Evolutionary conservation across 2,797 vertebrate species (phyloP).

Genomic region (Pteronotus mesoamericanus): DNA sequence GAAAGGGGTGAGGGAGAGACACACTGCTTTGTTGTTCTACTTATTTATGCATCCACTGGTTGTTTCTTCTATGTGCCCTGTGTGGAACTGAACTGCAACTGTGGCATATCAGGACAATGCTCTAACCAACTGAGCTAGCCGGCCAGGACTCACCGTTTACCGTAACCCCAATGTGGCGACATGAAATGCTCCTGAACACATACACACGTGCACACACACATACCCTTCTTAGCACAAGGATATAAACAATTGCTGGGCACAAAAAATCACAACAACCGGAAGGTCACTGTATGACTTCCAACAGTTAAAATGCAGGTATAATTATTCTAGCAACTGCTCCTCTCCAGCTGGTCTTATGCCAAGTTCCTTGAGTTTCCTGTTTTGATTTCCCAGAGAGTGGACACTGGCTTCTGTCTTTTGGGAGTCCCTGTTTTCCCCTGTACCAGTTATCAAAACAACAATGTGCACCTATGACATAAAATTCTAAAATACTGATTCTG

Average conservation of each 20-base stretch:
- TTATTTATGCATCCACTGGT: not conserved
- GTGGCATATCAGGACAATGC: not conserved
- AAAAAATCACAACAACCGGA: slow-evolving; percentile 32
- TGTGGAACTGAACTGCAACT: not conserved
- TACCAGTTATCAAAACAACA: slow-evolving; percentile 54
- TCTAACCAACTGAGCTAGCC: not conserved
- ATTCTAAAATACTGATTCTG: not conserved
- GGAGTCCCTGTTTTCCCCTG: not conserved
- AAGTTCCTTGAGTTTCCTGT: slow-evolving; percentile 72
- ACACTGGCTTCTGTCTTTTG: slow-evolving; percentile 63
- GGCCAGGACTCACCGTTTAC: not conserved
- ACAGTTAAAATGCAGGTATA: slow-evolving; percentile 42
- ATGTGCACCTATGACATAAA: not conserved
- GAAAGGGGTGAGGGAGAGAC: too few relatives aligned
- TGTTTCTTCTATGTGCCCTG: not conserved
- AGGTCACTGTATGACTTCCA: slow-evolving; percentile 51
- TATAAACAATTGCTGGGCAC: not conserved
- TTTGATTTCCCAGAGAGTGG: slow-evolving; percentile 73
- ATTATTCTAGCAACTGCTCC: slow-evolving; percentile 45
- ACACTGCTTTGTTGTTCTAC: not conserved
- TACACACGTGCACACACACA: not conserved
- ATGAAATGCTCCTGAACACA: not conserved
- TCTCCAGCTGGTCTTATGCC: slow-evolving; percentile 63
- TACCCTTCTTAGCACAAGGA: not conserved
- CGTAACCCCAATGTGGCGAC: not conserved